phyloP scores from a whole-genome alignment of 2,797 vertebrate species.

The Karalla daura region DNA sequence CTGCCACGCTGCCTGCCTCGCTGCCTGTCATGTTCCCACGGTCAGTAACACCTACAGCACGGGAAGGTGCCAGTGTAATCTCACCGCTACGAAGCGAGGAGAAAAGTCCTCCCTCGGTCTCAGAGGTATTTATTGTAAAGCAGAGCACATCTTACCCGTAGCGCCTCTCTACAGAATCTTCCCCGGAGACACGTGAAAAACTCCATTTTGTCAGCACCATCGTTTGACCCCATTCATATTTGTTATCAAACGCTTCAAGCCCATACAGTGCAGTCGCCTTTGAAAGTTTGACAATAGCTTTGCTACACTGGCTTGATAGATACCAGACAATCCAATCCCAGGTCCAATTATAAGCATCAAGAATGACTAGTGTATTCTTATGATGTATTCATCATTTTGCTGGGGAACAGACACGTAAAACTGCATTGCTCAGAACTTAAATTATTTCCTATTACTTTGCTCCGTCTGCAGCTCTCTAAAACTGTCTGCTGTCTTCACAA shows the following conservation, averaged over 20 bases:
- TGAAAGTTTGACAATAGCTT: constrained; percentile 39
- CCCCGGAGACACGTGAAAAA: constrained; percentile 24
- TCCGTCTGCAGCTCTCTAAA: constrained; percentile 10
- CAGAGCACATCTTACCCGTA: constrained; percentile 34
- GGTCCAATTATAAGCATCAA: constrained; percentile 51
- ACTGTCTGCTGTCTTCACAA: constrained; percentile 10
- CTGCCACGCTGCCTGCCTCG: constrained; percentile 14
- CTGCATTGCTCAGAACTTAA: constrained; percentile 15
- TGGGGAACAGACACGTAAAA: constrained; percentile 21
- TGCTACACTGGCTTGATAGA: constrained; percentile 25
- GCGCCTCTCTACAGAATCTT: constrained; percentile 21
- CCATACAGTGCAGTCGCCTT: constrained; percentile 15
- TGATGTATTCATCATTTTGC: constrained; percentile 38
- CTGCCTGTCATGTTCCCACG: constrained; percentile 12
- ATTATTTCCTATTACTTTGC: constrained; percentile 23
- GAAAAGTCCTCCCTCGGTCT: constrained; percentile 14
- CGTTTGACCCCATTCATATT: constrained; percentile 42
- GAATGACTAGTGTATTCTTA: constrained; percentile 25
- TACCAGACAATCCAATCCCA: constrained; percentile 36
- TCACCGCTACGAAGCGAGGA: constrained; percentile 13
- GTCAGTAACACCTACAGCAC: constrained; percentile 12
- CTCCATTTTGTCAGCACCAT: constrained; percentile 38
- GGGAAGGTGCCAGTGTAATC: constrained; percentile 26
- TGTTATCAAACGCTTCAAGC: constrained; percentile 47
- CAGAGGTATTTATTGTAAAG: constrained; percentile 34